Percentiles rank a stretch among this genome's conserved stretches.
Evolutionary conservation across 2,888 invertebrate genomes (phyloP).

Genomic region (Chloroclysta siterata): DNA sequence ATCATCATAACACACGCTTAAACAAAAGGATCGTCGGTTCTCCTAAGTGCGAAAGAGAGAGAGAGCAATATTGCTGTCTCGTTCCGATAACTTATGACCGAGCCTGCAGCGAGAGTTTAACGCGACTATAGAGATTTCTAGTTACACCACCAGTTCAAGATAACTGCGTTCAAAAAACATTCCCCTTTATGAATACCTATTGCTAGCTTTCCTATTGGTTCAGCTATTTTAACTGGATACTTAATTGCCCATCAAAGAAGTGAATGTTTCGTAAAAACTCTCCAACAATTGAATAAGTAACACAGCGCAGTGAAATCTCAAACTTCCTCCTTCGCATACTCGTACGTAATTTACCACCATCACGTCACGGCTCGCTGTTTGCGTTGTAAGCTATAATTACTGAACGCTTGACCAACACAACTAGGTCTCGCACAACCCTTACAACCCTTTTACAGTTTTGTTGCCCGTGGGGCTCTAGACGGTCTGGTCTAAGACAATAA

Average conservation of each 20-base stretch:
- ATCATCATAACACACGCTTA: too few species aligned
- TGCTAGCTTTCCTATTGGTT: too few species aligned
- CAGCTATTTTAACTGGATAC: not conserved
- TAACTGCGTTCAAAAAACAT: not conserved
- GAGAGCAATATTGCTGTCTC: too few species aligned
- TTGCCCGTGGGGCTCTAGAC: constrained; percentile 36
- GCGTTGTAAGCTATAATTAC: constrained; percentile 47
- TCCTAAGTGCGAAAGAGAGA: too few species aligned
- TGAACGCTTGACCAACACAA: constrained; percentile 35
- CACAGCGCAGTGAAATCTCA: constrained; percentile 32
- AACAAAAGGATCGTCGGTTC: too few species aligned
- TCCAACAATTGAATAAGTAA: constrained; percentile 21
- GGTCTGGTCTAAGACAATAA: constrained; percentile 36
- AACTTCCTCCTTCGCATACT: constrained; percentile 38
- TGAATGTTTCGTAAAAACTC: constrained; percentile 23
- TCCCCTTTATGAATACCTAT: too few species aligned
- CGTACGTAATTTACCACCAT: constrained; percentile 47
- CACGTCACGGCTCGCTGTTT: constrained; percentile 49
- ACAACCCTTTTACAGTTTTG: constrained; percentile 15
- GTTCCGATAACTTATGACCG: too few species aligned
- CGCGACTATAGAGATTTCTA: too few species aligned
- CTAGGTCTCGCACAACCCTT: constrained; percentile 29
- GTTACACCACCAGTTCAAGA: too few species aligned
- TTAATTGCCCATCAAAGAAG: constrained; percentile 2
- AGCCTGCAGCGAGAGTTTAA: too few species aligned